Base-by-base conservation (phyloP, 2,797 vertebrate genomes). In the Gadopsis bispinosus region DNA sequence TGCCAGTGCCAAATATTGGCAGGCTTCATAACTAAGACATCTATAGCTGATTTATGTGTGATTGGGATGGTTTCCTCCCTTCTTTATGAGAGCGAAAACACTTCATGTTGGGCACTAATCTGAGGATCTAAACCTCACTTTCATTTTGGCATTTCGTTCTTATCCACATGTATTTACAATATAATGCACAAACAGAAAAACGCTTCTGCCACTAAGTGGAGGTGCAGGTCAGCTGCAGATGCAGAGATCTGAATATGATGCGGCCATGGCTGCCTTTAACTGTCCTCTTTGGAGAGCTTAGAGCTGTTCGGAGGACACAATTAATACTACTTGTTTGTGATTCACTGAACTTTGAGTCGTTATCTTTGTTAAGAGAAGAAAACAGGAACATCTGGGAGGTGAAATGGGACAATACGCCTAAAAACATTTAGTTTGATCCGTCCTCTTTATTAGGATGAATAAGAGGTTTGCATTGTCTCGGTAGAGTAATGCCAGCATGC, bases 1-100 rank as follows among this genome's bases (percentile, higher is more conserved):
- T 1, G 19, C 0, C 29, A 20, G 2, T 26, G 1, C 1, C 3
- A 1, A 11, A 33, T 10, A 6, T 7, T 22, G 10, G 13, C 7
- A 39, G 5, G 5, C 8, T 43, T 35, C 16, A 16, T 9, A 22
- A 33, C 35, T 35, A n/a, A 5, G 5, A 31, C 26, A 43, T 20
- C 11, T 43, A n/a, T 0, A 11, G 29, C 8, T 35, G 26, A 22
- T n/a, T 37, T 26, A 7, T 20, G 11, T 56, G 31, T 33, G 22
- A 48, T 76, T 31, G 39, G 3, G 31, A 51, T 43, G 0, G 7
- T 29, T 65, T 47, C 6, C 20, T 73, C 26, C 7, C 7, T 35
- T 33, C 10, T 26, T 35, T 12, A 19, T 8, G 8, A n/a, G 33
- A 53, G 45, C 60, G 33, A 39, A 50, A 45, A 13, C 8, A 62